Percentiles rank a stretch among this genome's conserved stretches.
Conservation (phyloP, 2,888 invertebrate species). For the Ganaspis brasiliensis region DNA sequence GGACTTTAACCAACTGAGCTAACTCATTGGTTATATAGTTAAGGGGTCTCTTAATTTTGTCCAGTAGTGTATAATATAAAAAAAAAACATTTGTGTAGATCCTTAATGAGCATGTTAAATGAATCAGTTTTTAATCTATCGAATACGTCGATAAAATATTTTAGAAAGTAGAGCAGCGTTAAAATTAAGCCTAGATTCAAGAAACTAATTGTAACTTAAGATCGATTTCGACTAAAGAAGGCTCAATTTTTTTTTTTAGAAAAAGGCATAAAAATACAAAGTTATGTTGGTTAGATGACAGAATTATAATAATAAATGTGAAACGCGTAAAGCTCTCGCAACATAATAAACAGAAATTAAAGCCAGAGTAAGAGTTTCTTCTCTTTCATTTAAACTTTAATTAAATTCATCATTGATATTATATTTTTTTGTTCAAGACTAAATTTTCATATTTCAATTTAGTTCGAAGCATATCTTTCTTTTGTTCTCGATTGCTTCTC, state of each 20-base stretch:
- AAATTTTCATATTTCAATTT: constrained; percentile 15
- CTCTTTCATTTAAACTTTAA: no score
- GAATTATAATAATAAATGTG: neutral
- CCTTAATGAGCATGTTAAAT: neutral
- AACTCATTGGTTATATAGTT: no score
- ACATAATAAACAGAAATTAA: neutral
- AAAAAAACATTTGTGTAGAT: neutral
- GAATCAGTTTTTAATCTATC: neutral
- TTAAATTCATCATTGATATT: neutral
- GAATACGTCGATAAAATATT: neutral
- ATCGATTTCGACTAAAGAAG: neutral
- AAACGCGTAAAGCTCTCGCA: no score
- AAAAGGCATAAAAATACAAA: neutral
- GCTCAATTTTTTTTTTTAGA: neutral
- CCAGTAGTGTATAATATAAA: no score
- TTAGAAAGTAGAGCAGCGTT: constrained; percentile 7
- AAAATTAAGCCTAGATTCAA: constrained; percentile 3
- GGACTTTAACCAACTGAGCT: no score
- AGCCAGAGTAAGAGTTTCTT: no score
- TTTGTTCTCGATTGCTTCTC: constrained; percentile 7
- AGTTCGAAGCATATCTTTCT: neutral
- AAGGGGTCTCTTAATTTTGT: no score
- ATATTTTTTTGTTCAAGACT: neutral
- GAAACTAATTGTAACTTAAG: constrained; percentile 1
- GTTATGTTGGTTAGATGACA: neutral